phyloP scores from a whole-genome alignment of 2,113 vertebrate species.

The Silurus asotus region DNA sequence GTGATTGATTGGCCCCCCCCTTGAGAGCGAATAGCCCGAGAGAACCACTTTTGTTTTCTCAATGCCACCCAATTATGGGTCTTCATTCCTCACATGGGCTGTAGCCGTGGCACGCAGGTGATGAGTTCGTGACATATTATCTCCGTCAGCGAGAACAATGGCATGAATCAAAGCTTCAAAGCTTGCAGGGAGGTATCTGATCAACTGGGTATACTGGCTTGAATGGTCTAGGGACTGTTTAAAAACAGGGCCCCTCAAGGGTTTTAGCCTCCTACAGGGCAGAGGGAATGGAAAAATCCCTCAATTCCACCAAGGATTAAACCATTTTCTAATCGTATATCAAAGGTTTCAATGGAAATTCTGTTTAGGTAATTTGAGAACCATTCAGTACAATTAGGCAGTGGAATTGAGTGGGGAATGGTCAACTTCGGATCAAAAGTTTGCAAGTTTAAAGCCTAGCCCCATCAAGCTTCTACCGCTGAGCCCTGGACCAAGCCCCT shows the following conservation, averaged over 20 bases:
- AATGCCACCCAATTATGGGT: slow-evolving; percentile 77
- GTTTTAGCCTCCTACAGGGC: neutral
- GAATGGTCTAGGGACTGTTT: neutral
- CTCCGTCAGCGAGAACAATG: slow-evolving; percentile 29
- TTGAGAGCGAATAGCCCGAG: slow-evolving; percentile 72
- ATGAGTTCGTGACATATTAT: slow-evolving; percentile 41
- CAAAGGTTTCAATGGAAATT: too few relatives aligned
- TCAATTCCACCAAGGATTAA: neutral
- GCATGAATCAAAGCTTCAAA: slow-evolving; percentile 8
- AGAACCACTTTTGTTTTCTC: slow-evolving; percentile 77
- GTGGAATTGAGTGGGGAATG: too few relatives aligned
- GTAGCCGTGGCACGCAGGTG: slow-evolving; percentile 46
- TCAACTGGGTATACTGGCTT: neutral
- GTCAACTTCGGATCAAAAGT: too few relatives aligned
- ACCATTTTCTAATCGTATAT: neutral
- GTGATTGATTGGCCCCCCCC: slow-evolving; percentile 74
- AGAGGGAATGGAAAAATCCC: neutral
- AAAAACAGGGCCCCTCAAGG: neutral
- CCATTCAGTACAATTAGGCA: neutral
- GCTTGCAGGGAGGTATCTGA: neutral
- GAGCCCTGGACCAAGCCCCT: too few relatives aligned
- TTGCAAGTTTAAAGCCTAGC: too few relatives aligned
- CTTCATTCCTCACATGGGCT: slow-evolving; percentile 75
- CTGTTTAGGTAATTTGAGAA: neutral
- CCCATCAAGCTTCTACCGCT: too few relatives aligned